Evolutionary conservation across 2,888 invertebrate species (phyloP).

Genomic region (Schizaphis graminum): DNA sequence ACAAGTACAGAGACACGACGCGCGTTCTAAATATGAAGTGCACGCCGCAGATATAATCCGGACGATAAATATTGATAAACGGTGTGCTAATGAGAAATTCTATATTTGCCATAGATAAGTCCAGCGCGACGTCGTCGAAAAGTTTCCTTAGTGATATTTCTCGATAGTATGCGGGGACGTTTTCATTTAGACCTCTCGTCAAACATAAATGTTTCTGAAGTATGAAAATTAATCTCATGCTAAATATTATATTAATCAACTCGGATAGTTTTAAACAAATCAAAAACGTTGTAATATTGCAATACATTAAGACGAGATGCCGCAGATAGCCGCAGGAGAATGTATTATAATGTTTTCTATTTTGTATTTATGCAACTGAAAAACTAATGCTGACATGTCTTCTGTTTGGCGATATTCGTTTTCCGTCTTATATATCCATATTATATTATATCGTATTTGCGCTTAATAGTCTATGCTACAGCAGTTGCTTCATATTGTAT

Average conservation of each 20-base stretch:
- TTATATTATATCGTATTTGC: background rate
- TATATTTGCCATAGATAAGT: background rate
- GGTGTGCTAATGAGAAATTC: background rate
- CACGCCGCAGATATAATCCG: background rate
- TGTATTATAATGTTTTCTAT: background rate
- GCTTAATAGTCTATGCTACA: background rate
- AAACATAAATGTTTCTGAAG: constrained; percentile 1
- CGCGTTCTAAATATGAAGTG: background rate
- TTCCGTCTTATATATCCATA: background rate
- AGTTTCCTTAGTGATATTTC: background rate
- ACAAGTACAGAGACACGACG: background rate
- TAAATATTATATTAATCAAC: background rate
- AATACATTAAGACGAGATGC: background rate
- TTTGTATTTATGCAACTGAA: background rate
- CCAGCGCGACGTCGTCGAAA: background rate
- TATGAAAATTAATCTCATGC: background rate
- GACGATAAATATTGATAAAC: background rate
- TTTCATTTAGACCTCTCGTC: background rate
- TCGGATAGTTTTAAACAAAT: background rate
- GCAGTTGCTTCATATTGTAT: background rate
- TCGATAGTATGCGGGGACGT: background rate
- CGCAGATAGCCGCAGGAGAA: background rate
- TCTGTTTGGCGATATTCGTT: background rate
- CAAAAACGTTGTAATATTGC: background rate
- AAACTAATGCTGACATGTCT: background rate